Conservation (phyloP, 1,140 invertebrate species). For the Harpegnathos saltator region DNA sequence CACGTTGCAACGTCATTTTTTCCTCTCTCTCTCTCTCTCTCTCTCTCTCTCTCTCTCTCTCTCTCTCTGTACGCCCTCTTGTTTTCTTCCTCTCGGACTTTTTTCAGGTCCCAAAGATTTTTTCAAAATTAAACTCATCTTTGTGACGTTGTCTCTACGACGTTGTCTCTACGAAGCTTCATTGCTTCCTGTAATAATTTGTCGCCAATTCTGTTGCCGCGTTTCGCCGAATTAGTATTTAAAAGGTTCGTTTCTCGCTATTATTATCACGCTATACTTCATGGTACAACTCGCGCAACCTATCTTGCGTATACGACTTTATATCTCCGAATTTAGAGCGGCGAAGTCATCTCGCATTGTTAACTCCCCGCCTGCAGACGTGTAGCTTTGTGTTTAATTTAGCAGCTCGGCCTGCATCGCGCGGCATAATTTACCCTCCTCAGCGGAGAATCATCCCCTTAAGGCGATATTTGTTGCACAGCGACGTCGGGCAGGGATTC, state of each 20-base stretch:
- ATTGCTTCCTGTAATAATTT: not conserved
- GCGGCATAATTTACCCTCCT: constrained; percentile 38
- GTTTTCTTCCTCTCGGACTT: not conserved
- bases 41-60: not conserved
- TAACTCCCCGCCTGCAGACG: constrained; percentile 39
- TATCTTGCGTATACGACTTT: constrained; percentile 5
- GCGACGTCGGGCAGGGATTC: constrained; percentile 38
- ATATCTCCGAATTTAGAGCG: constrained; percentile 36
- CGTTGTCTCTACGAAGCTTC: not conserved
- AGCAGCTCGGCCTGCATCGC: constrained; percentile 41
- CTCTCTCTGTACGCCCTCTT: not conserved
- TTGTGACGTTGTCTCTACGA: not conserved
- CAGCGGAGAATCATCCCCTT: constrained; percentile 38
- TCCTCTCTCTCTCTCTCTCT: not conserved
- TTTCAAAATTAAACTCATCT: constrained; percentile 27
- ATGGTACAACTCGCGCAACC: not conserved
- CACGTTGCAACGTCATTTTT: constrained; percentile 1
- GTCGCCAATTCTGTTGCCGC: not conserved
- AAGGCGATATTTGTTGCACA: constrained; percentile 44
- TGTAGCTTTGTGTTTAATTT: constrained; percentile 55
- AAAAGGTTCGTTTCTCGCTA: too few relatives aligned
- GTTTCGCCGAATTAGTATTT: not conserved
- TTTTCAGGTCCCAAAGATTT: not conserved
- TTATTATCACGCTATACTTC: too few relatives aligned
- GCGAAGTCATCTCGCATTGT: constrained; percentile 55